Evolutionary conservation across 2,113 vertebrate species (phyloP).

Genomic region (Pseudopipra pipra): DNA sequence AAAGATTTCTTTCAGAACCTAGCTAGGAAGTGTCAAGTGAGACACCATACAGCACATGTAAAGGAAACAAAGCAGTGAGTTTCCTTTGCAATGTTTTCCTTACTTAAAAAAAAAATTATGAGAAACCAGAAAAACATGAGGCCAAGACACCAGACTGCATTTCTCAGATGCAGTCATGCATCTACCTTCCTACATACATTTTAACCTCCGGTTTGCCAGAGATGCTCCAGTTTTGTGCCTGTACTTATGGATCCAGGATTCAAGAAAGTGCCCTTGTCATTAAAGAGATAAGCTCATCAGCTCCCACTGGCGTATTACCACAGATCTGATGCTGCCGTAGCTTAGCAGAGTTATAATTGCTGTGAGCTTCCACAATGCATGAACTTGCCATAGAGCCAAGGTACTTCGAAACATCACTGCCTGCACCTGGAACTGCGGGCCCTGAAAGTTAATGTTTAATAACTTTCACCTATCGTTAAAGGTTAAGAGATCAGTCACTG

Average conservation of each 20-base stretch:
- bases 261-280: neutral
- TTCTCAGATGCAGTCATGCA: neutral
- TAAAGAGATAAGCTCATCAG: neutral
- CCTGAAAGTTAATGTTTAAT: neutral
- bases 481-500: neutral
- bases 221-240: neutral
- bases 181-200: neutral
- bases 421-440: neutral
- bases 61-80: neutral
- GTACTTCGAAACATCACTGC: neutral
- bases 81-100: neutral
- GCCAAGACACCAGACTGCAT: neutral
- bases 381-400: neutral
- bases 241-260: neutral
- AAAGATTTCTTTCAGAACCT: neutral
- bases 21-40: neutral
- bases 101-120: neutral
- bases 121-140: neutral
- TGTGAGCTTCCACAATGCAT: neutral
- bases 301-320: neutral
- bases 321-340: neutral
- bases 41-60: neutral
- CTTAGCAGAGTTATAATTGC: neutral
- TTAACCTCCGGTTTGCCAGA: neutral
- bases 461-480: neutral